Evolutionary conservation across 2,888 invertebrate species (phyloP), one percentile per base, ranked within the genome.

Genomic region (Eupithecia subumbrata): DNA sequence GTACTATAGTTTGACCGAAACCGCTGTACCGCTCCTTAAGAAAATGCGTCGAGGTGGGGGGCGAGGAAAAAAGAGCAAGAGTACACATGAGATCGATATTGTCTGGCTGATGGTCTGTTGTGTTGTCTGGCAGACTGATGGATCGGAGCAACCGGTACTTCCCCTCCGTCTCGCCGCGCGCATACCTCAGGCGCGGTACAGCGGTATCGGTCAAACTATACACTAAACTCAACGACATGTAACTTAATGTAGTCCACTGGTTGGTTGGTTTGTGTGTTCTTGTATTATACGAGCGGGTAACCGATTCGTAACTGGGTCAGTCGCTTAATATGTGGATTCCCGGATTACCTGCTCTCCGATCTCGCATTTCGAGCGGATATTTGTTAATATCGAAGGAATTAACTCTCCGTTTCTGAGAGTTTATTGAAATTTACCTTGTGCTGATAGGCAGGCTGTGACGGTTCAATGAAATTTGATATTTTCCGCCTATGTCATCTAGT

Each of bases 261-360:
- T 30, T 69, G 37, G 18, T 48, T 11, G 45, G 37, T 63, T 67
- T 40, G 52, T 43, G 67, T 68, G 9, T 40, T 69, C 34, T 56
- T 63, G 73, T 73, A 63, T 71, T 66, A 72, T 67, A 68, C 77
- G 52, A 75, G 75, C 66, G 71, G 73, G 66, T 67, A 76, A 52
- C 78, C 72, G 78, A 79, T 81, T 76, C 68, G 75, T 75, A 81
- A 79, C 76, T 80, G 71, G 81, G 81, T 81, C 80, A 81, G 74
- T 72, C 71, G 73, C 76, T 78, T 75, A 74, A 76, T 77, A 79
- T 76, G 79, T 76, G 78, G 77, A 76, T 77, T 75, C 75, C 75
- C 77, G 77, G 78, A 77, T 79, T 81, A 79, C 78, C 78, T 77
- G 75, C 73, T 73, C 71, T 74, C 71, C 69, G 68, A 74, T 76